phyloP scores from a whole-genome alignment of 2,113 vertebrate species.

The Sitta europaea region DNA sequence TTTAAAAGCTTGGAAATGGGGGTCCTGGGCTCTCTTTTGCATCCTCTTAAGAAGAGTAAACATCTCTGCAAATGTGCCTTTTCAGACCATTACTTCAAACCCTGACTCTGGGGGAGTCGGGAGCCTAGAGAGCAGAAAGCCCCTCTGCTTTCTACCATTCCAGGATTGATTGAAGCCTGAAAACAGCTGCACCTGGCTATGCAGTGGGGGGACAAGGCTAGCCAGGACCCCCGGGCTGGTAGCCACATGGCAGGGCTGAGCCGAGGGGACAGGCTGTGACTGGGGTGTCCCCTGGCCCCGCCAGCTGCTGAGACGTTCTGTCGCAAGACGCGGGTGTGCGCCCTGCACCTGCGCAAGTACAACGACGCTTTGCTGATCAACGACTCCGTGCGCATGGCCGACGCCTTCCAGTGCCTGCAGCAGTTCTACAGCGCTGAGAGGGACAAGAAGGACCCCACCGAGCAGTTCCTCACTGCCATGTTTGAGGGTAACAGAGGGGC shows the following conservation, averaged over 20 bases:
- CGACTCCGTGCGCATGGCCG: conserved; percentile 80
- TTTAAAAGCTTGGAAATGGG: too few relatives aligned
- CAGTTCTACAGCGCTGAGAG: conserved; percentile 72
- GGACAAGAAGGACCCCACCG: neutral
- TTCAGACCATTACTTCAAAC: too few relatives aligned
- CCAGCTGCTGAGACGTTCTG: conserved; percentile 70
- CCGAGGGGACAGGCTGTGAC: neutral
- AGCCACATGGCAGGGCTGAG: neutral
- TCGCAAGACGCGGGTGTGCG: conserved; percentile 71
- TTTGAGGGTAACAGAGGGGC: conserved; percentile 74
- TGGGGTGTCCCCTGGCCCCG: rapidly evolving
- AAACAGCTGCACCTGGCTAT: too few relatives aligned
- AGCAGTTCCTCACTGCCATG: conserved; percentile 71
- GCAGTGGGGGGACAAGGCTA: too few relatives aligned
- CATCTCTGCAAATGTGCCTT: too few relatives aligned
- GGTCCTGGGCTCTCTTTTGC: too few relatives aligned
- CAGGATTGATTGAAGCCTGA: too few relatives aligned
- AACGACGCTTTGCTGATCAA: conserved; percentile 88
- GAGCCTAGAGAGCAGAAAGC: too few relatives aligned
- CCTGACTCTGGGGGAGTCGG: too few relatives aligned
- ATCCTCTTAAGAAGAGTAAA: too few relatives aligned
- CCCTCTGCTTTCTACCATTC: too few relatives aligned
- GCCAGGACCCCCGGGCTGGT: too few relatives aligned
- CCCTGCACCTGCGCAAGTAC: conserved; percentile 85
- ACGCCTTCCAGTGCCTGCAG: conserved; percentile 76